Base-by-base conservation (phyloP, 2,888 invertebrate genomes). In the Lasioglossum lativentre region DNA sequence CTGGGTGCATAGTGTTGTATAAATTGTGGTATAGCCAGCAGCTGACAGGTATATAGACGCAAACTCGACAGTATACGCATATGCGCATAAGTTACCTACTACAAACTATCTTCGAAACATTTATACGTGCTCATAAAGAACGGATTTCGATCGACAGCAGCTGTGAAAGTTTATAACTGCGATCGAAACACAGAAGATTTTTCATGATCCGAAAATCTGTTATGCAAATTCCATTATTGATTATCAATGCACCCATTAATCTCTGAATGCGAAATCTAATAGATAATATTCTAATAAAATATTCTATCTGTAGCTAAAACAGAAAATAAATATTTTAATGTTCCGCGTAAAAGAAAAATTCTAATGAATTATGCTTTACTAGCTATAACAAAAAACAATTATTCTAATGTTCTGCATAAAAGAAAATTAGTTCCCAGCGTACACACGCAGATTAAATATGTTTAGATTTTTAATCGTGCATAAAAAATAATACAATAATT, bases 111-210 rank as follows among this genome's bases (percentile, higher is more conserved):
- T 38, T 74, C 56, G 56, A 40, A 56, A 74, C 27, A 74, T 74
- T 52, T 74, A 74, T 56, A 56, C 6, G 10, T 16, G 45, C 74
- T 52, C 74, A 8, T 56, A 56, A 56, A 74, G 38, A 56, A 74
- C 56, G 56, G 74, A 74, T 74, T 74, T 74, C 56, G 38, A 56
- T 74, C 38, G 74, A 47, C 74, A 74, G 52, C 74, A 74, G 40
- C 56, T 74, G 52, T 38, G 38, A 56, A 74, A 38, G 38, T 74
- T 56, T 74, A 74, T 74, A 56, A 56, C 74, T 27, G 5, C 38
- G 38, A 56, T 52, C 52, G 74, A n/a, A 56, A 40, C 23, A 19
- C 8, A 40, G 70, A 12, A 40, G 70, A 40, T 70, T 14, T 12
- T n/a, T 70, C 68, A 23, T 34, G 38, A 68, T 38, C 34, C 23